A percentile compares a stretch with the other conserved stretches of the same genome.
Evolutionary conservation across 2,888 invertebrate genomes (phyloP).

Genomic region (Hipparchia semele): DNA sequence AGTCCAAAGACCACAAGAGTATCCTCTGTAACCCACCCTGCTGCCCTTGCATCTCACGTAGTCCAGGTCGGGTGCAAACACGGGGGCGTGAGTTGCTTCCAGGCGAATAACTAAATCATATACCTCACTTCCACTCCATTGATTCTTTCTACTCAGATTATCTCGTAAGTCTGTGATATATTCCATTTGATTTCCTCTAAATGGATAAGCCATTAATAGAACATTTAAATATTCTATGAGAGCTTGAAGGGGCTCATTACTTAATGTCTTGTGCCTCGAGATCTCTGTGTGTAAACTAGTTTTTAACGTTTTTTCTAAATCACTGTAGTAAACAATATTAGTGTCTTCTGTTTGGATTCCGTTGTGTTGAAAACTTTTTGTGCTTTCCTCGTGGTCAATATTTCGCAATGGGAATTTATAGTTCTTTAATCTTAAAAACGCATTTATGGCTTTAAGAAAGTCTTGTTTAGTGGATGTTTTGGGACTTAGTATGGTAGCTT

Average conservation of each 20-base stretch:
- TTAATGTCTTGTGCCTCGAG: conserved; percentile 86
- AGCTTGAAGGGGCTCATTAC: conserved; percentile 87
- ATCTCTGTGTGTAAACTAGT: conserved; percentile 94
- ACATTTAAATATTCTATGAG: conserved; percentile 89
- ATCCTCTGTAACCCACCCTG: conserved; percentile 89
- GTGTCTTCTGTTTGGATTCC: conserved; percentile 45
- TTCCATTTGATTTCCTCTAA: conserved; percentile 85
- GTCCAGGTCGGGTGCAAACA: conserved; percentile 77
- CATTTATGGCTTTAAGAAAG: conserved; percentile 76
- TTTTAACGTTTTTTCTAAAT: conserved; percentile 93
- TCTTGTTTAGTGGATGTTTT: conserved; percentile 68
- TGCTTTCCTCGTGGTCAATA: conserved; percentile 47
- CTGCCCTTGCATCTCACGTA: conserved; percentile 95
- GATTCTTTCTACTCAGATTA: conserved; percentile 72
- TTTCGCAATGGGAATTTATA: conserved; percentile 66
- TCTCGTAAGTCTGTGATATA: conserved; percentile 85
- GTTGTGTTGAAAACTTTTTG: conserved; percentile 51
- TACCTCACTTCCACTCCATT: conserved; percentile 84
- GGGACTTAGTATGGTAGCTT: conserved; percentile 65
- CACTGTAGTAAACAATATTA: conserved; percentile 91
- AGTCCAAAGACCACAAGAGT: conserved; percentile 97
- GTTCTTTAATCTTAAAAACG: conserved; percentile 75
- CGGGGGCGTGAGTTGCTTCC: conserved; percentile 81
- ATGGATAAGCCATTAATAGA: conserved; percentile 91
- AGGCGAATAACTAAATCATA: conserved; percentile 78